Evolutionary conservation across 2,113 vertebrate genomes (phyloP).

Genomic region (Bubo blakistoni): DNA sequence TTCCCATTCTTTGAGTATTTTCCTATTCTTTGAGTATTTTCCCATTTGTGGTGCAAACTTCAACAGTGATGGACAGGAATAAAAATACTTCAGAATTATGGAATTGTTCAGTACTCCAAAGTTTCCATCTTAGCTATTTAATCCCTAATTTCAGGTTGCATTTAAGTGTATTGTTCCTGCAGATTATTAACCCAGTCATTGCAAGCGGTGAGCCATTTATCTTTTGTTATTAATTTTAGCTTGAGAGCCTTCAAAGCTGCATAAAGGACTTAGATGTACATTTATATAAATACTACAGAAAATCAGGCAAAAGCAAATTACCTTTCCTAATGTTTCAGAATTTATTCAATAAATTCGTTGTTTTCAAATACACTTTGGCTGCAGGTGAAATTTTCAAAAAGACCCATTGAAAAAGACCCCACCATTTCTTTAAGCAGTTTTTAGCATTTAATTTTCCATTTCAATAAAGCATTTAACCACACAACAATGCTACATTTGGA

Average conservation of each 20-base stretch:
- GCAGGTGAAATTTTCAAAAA: background rate
- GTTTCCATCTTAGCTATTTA: background rate
- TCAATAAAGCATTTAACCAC: background rate
- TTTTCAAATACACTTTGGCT: background rate
- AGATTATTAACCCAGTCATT: background rate
- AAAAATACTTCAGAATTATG: background rate
- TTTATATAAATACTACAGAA: background rate
- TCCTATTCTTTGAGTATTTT: background rate
- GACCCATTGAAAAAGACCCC: background rate
- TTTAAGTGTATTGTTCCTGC: background rate
- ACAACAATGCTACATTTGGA: fast-evolving
- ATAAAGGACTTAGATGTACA: background rate
- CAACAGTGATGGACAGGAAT: background rate
- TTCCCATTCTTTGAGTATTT: background rate
- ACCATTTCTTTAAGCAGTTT: background rate
- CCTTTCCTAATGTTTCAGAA: background rate
- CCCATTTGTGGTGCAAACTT: background rate
- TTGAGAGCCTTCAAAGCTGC: background rate
- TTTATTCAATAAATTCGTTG: background rate
- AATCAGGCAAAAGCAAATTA: background rate
- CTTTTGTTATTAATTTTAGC: background rate
- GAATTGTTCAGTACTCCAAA: background rate
- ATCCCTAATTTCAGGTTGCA: background rate
- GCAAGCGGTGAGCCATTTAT: background rate
- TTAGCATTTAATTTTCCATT: background rate